Conservation (phyloP, 2,888 invertebrate species). For the Chelonus formosanus region DNA sequence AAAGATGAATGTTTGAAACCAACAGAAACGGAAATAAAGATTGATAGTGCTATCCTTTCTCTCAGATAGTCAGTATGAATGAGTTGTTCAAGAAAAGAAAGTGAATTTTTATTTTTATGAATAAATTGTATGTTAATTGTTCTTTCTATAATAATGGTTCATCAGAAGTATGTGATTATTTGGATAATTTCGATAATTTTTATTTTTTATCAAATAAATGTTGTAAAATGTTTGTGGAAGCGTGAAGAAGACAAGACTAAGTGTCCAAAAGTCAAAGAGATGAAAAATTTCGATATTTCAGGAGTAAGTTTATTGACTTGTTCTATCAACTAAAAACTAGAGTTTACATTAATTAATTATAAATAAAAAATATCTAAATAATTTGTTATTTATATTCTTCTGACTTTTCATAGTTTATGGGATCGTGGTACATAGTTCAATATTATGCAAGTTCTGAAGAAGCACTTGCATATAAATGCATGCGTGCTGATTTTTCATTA, state of each 20-base stretch:
- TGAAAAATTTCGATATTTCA: conserved; percentile 80
- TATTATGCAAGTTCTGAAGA: conserved; percentile 91
- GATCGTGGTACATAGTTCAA: conserved; percentile 86
- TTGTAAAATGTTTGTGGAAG: conserved; percentile 49
- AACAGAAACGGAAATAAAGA: too few relatives aligned
- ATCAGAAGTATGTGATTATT: too few relatives aligned
- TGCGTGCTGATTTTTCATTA: conserved; percentile 78
- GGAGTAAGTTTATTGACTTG: conserved; percentile 66
- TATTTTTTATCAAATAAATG: too few relatives aligned
- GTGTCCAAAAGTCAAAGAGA: conserved; percentile 81
- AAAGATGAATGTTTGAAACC: too few relatives aligned
- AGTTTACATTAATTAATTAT: background rate
- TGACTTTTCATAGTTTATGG: conserved; percentile 72
- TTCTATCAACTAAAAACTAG: background rate
- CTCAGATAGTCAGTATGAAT: too few relatives aligned
- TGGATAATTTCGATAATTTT: too few relatives aligned
- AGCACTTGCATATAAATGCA: conserved; percentile 84
- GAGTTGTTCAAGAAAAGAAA: too few relatives aligned
- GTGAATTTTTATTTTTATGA: too few relatives aligned
- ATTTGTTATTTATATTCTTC: background rate
- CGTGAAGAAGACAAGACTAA: conserved; percentile 73
- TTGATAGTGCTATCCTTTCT: too few relatives aligned
- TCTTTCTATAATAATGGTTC: too few relatives aligned
- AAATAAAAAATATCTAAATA: background rate
- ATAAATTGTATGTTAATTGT: too few relatives aligned